Percentiles rank a stretch among this genome's conserved stretches.
Conservation (phyloP, 2,888 invertebrate genomes). For the Helleia helle region DNA sequence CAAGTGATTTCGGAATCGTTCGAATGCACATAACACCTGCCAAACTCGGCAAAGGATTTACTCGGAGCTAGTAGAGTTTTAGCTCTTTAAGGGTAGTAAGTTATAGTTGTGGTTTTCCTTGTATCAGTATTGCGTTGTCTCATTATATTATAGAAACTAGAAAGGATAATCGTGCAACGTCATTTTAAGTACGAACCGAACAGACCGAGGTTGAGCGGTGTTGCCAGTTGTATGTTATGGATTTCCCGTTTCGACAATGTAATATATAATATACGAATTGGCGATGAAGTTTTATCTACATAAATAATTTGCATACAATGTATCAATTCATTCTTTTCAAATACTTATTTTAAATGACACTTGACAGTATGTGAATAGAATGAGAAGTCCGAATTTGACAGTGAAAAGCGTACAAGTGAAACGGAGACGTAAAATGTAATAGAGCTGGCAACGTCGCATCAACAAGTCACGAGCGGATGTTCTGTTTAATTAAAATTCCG, state of each 20-base stretch:
- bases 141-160: constrained; percentile 64
- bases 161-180: constrained; percentile 69
- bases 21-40: constrained; percentile 19
- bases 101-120: constrained; percentile 57
- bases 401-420: constrained; percentile 28
- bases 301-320: constrained; percentile 37
- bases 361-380: constrained; percentile 1
- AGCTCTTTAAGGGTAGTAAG: constrained; percentile 54
- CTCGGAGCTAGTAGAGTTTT: constrained; percentile 53
- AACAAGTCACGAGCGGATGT: constrained; percentile 68
- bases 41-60: constrained; percentile 35
- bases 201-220: constrained; percentile 61
- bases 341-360: too few relatives aligned
- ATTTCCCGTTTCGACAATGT: constrained; percentile 62
- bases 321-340: constrained; percentile 15
- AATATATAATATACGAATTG: constrained; percentile 39
- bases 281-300: constrained; percentile 32
- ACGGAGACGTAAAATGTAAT: constrained; percentile 43
- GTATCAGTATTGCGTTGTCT: constrained; percentile 69
- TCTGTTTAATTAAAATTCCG: constrained; percentile 74
- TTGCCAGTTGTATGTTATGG: constrained; percentile 65
- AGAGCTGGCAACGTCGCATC: constrained; percentile 63
- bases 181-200: constrained; percentile 43
- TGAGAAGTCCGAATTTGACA: constrained; percentile 3
- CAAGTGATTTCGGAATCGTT: constrained; percentile 57